Evolutionary conservation across 2,888 invertebrate species (phyloP), one percentile per base, ranked within the genome.

Genomic region (Nomada ruficornis): DNA sequence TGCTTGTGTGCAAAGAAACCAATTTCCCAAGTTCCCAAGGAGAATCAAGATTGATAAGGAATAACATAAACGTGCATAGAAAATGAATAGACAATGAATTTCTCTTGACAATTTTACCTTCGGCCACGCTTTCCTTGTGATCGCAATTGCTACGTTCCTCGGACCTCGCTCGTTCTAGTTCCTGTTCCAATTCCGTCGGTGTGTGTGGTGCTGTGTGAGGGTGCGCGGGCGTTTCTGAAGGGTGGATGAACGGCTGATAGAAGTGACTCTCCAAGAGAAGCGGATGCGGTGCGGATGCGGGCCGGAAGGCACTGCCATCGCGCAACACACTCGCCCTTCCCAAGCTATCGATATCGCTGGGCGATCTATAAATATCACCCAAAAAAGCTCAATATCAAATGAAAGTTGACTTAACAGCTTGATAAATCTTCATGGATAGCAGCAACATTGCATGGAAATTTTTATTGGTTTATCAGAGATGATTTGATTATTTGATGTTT

Each of bases 291-390:
- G 95, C 93, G 94, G 95, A 93, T 92, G 95, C 90, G 94, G 95
- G 87, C 94, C 95, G 91, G 94, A 95, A 88, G 94, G 95, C 91
- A 85, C 92, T 91, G 54, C 95, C 96, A 91, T 96, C 96, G 77
- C 96, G 94, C 88, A 96, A 92, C 23, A 96, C 96, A 82, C 96
- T 96, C 63, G 96, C 96, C 86, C 96, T 94, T 77, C 94, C 93
- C 81, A 93, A 82, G 47, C 91, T 88, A 76, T 94, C 93, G 62
- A 93, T 87, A 65, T 93, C 93, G 87, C 90, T 94, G 23, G 93
- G 92, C 80, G 93, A 93, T 89, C 93, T 93, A 84, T 72, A 80
- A 87, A 68, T 72, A 68, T 50, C 15, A 23, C 55, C 47, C 11
- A 64, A 62, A 73, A 36, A 63, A 26, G 55, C 52, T 26, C 52